Evolutionary conservation across 2,113 vertebrate genomes (phyloP).

Genomic region (Stegostoma tigrinum): DNA sequence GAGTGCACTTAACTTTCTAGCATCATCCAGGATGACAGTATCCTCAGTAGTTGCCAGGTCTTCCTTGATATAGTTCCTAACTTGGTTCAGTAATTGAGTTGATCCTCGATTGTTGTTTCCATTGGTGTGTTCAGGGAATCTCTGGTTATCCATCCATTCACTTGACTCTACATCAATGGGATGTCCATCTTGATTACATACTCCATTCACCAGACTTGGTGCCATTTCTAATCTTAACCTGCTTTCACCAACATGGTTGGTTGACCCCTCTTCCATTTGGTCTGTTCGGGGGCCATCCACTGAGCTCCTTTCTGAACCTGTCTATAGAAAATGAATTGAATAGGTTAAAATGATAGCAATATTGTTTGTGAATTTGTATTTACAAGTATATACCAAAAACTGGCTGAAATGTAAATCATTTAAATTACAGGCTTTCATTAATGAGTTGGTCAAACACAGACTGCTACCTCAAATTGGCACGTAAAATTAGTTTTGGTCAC

Average conservation of each 20-base stretch:
- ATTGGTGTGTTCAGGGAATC: slow-evolving; percentile 50
- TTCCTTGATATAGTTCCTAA: slow-evolving; percentile 29
- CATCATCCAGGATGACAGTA: slow-evolving; percentile 73
- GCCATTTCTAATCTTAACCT: slow-evolving; percentile 62
- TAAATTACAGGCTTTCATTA: background rate
- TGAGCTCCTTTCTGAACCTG: slow-evolving; percentile 68
- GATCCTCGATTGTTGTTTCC: slow-evolving; percentile 55
- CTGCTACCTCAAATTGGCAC: background rate
- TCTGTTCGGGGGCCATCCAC: slow-evolving; percentile 95
- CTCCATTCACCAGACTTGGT: slow-evolving; percentile 71
- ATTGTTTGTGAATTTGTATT: background rate
- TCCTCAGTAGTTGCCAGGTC: slow-evolving; percentile 45
- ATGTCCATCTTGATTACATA: slow-evolving; percentile 57
- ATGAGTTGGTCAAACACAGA: background rate
- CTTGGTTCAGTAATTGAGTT: slow-evolving; percentile 43
- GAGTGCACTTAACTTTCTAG: slow-evolving; percentile 83
- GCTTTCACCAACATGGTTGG: slow-evolving; percentile 85
- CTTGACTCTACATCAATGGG: background rate
- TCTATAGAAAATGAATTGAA: slow-evolving; percentile 54
- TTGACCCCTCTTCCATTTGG: slow-evolving; percentile 98
- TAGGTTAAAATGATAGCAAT: background rate
- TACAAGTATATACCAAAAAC: background rate
- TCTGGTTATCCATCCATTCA: slow-evolving; percentile 39
- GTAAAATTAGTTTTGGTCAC: background rate
- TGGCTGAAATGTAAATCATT: background rate